Conservation (phyloP, 2,797 vertebrate genomes). For the Zalophus californianus region DNA sequence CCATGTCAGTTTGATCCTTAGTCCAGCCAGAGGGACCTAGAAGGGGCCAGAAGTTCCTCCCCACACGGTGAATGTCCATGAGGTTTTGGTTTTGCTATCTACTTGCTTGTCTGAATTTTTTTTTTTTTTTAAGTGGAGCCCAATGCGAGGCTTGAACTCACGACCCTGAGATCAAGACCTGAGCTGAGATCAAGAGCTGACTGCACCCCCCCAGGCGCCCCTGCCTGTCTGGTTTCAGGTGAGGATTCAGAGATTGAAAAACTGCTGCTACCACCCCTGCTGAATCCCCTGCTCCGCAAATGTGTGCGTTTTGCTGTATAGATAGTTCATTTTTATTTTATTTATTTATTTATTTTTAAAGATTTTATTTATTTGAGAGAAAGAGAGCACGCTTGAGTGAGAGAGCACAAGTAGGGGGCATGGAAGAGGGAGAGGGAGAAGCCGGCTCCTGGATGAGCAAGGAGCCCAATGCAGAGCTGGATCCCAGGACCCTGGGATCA, state of each 20-base stretch:
- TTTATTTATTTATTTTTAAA: background rate
- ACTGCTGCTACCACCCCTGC: background rate
- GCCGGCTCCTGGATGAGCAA: background rate
- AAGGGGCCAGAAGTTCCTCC: background rate
- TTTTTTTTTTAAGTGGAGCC: background rate
- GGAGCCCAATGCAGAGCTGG: background rate
- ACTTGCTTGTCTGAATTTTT: background rate
- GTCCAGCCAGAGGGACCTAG: background rate
- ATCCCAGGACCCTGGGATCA: background rate
- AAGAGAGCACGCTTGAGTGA: fast-evolving
- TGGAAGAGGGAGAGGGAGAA: background rate
- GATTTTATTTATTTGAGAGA: background rate
- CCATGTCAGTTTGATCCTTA: background rate
- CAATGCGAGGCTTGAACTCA: background rate
- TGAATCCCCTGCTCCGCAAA: background rate
- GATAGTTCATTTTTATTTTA: background rate
- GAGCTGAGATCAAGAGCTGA: background rate
- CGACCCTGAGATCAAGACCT: background rate
- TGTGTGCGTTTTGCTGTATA: background rate
- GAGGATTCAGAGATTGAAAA: background rate
- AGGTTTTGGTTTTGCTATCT: background rate
- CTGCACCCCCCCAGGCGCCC: no score
- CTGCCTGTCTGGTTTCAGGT: background rate
- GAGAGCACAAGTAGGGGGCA: background rate
- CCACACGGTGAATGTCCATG: background rate